Percentiles rank a stretch among this genome's conserved stretches.
phyloP scores from a whole-genome alignment of 2,113 vertebrate genomes.

The Rhombomys opimus region DNA sequence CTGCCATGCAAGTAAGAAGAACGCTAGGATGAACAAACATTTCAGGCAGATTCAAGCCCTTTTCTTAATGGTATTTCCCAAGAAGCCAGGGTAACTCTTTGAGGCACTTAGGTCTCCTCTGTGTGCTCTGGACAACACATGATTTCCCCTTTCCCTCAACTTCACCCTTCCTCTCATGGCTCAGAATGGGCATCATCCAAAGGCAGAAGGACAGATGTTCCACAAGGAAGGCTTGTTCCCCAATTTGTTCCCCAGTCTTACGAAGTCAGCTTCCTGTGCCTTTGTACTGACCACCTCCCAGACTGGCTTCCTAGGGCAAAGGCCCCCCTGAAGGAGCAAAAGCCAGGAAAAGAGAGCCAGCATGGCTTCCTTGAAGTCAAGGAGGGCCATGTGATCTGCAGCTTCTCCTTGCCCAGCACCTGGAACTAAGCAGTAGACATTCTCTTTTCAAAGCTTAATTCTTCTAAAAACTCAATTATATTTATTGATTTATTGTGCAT shows the following conservation, averaged over 20 bases:
- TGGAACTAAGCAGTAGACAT: neutral
- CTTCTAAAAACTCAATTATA: neutral
- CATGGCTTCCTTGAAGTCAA: neutral
- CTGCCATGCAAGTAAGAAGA: constrained; percentile 12
- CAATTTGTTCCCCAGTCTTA: neutral
- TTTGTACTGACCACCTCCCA: neutral
- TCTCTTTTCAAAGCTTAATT: neutral
- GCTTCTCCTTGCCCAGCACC: neutral
- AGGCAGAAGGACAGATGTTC: neutral
- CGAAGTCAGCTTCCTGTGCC: neutral
- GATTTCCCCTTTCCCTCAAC: neutral
- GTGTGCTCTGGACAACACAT: neutral
- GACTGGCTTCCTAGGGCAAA: neutral
- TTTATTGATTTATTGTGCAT: neutral
- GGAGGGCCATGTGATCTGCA: neutral
- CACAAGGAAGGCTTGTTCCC: too few species aligned
- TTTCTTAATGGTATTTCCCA: constrained; percentile 4
- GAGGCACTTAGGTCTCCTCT: neutral
- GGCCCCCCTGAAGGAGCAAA: neutral
- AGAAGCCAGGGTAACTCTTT: neutral
- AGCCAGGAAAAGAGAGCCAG: neutral
- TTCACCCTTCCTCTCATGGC: neutral
- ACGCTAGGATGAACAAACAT: constrained; percentile 6
- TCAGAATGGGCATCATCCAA: neutral
- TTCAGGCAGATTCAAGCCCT: constrained; percentile 26